These are phyloP conservation scores for Enteromius thamalakanensis DNA, from an alignment of 2,797 vertebrate species.

Conservation along the genomic window DNA sequence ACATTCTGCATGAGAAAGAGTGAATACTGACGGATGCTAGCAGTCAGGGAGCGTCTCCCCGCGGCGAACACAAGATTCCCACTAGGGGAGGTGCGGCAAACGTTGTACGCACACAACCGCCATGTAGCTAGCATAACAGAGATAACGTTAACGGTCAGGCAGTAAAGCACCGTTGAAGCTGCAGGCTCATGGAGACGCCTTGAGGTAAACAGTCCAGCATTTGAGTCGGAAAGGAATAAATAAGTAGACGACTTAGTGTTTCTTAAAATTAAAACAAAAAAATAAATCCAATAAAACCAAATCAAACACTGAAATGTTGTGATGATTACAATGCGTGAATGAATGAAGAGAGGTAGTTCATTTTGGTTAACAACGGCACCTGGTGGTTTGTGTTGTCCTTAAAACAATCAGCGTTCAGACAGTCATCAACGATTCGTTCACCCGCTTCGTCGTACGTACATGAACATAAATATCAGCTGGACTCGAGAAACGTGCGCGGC, in stretches of 20 bases:
- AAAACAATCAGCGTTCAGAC: conserved; percentile 44
- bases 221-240: conserved; percentile 64
- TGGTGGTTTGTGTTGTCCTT: conserved; percentile 50
- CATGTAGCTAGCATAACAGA: not conserved
- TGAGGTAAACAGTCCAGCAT: conserved; percentile 78
- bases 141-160: not conserved
- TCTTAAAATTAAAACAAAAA: conserved; percentile 59
- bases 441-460: not conserved
- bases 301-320: conserved; percentile 66
- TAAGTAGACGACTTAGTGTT: conserved; percentile 58
- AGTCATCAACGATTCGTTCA: conserved; percentile 7
- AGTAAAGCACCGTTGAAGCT: conserved; percentile 47
- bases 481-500: conserved; percentile 5
- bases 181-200: conserved; percentile 62
- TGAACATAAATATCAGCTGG: not conserved
- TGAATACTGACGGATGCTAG: conserved; percentile 53
- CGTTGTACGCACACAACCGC: not conserved
- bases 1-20: conserved; percentile 34
- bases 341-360: conserved; percentile 77
- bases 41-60: conserved; percentile 13
- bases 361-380: conserved; percentile 71
- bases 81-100: not conserved
- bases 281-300: not conserved
- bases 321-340: conserved; percentile 66
- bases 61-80: not conserved